Base-by-base conservation (phyloP, 2,113 vertebrate genomes). In the Pseudorectes ferrugineus region DNA sequence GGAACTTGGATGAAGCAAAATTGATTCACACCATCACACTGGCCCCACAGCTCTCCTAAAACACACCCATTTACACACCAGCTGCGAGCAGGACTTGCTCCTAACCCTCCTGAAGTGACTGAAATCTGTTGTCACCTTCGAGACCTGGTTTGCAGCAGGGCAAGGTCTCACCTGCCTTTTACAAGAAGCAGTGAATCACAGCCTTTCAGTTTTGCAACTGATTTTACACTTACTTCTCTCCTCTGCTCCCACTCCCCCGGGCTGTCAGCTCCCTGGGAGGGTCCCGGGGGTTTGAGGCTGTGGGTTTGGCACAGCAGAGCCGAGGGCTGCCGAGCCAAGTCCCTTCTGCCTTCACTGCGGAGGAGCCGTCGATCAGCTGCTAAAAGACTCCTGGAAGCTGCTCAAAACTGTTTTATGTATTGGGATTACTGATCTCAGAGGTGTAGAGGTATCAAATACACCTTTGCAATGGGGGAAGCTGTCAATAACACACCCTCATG, bases 21-120 rank as follows among this genome's bases (percentile, higher is more conserved):
- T 1, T 29, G 29, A 28, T 38, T 3, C 2, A 8, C 7, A 2
- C 23, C 55, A 22, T 17, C 46, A 7, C 28, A 1, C 21, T 12
- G n/a, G 33, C 45, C 65, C 46, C 38, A 29, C 36, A 85, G 46
- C 57, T 54, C 33, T 33, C 23, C 83, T 33, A 45, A 48, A 71
- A 36, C 82, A 35, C 40, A 12, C 23, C 10, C 25, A 58, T 61
- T 58, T 31, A 28, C 10, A 6, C 66, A 33, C 57, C 80, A 90
- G 74, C 55, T 43, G 10, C 0, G 0, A 5, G 17, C 51, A 59
- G 65, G 35, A 36, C 46, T 73, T 22, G 28, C 31, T 66, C 74
- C 57, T 21, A 15, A 31, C 26, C 55, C 26, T 81, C 61, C 70
- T 45, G 8, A 40, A 61, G 46, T 23, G 78, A 25, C 51, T 42